Conservation (phyloP, 2,113 vertebrate species). For the Rafetus swinhoei region DNA sequence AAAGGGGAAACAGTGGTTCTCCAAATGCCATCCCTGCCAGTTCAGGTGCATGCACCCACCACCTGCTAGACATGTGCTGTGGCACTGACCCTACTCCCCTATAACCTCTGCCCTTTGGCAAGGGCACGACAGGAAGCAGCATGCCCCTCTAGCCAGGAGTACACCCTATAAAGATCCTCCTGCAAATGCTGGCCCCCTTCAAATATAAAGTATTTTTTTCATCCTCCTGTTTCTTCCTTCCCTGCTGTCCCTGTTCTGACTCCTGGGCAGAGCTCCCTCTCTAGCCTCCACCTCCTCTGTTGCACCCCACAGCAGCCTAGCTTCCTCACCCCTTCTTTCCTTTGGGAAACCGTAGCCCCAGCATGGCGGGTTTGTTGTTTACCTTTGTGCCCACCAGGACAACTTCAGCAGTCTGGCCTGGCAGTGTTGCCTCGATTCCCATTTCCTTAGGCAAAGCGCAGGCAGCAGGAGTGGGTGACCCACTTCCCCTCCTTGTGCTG, state of each 20-base stretch:
- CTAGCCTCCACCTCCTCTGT: neutral
- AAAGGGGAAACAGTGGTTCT: neutral
- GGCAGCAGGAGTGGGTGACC: neutral
- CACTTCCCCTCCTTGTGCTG: no score
- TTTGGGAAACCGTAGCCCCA: no score
- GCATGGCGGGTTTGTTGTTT: neutral
- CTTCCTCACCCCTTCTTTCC: no score
- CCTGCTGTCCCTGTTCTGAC: neutral
- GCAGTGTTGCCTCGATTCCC: neutral
- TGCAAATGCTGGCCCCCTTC: neutral
- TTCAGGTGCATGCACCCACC: neutral
- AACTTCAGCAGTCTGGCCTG: neutral
- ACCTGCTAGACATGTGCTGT: neutral
- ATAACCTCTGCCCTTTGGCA: neutral
- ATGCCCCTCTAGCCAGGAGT: neutral
- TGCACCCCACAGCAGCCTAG: neutral
- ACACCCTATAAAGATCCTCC: neutral
- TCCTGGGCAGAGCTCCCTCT: neutral
- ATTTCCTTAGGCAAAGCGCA: neutral
- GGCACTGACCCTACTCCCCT: neutral
- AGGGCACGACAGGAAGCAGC: neutral
- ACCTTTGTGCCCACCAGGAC: neutral
- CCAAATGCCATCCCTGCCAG: neutral
- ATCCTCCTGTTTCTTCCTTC: neutral
- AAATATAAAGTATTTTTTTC: neutral